Base-by-base conservation (phyloP, 2,113 vertebrate species). In the Condylura cristata region DNA sequence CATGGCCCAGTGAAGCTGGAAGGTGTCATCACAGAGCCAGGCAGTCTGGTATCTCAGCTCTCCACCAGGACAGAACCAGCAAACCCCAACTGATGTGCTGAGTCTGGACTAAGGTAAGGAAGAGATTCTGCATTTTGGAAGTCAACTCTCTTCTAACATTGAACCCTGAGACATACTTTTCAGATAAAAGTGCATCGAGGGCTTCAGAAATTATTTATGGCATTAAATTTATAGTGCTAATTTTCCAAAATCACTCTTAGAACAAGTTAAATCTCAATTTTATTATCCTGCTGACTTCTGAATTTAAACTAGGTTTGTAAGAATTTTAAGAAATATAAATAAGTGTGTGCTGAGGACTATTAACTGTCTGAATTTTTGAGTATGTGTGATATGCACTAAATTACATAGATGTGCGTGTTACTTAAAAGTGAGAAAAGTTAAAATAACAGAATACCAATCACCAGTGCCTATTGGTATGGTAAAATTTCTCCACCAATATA, bases 1-100 rank as follows among this genome's bases (percentile, higher is more conserved):
- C 85, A 98, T 96, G 98, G 98, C 97, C 97, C 98, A 98, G 95
- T 98, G 98, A 98, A 98, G 98, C 98, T 98, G 97, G 98, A 96
- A 98, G 97, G 97, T 97, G 96, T 97, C 94, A 66, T 90, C 98
- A 97, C 60, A 81, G 97, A 98, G 97, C 96, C 97, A 97, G 96
- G 96, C 97, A 82, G 70, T 94, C 96, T 97, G 96, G 98, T 97
- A 97, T 98, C 97, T 97, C 96, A 96, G 98, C 96, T 96, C 95
- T 96, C 98, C 97, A 94, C 97, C 96, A 96, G 97, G 97, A 97
- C 96, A 98, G 95, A 96, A 97, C 76, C 89, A 34, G 97, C 91
- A 91, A 91, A 95, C 93, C 97, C 93, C 95, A 6, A 28, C 93
- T 48, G 0, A 44, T 3, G 0, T n/a, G 78, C 95, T 94, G 96